Base-by-base conservation (phyloP, 2,113 vertebrate species). In the Bubalus kerabau region DNA sequence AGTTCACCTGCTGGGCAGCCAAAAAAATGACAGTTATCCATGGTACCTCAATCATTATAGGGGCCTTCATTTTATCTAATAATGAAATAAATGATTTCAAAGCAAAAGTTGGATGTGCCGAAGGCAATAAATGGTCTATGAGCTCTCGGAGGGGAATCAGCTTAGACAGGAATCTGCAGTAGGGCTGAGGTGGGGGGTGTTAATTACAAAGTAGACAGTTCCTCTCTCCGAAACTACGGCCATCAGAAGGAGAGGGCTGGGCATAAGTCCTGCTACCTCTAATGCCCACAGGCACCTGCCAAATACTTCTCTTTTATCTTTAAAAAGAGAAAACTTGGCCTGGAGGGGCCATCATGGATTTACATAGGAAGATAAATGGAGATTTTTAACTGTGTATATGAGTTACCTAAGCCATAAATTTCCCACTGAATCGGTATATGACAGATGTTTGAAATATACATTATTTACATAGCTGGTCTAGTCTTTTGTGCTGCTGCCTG, bases 381-480 rank as follows among this genome's bases (percentile, higher is more conserved):
- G 59, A 54, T n/a, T 64, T 82, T 98, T 87, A 89, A 93, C 94
- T 86, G 91, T 92, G 90, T 86, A 10, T 64, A 87, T 71, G 87
- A 88, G 85, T 94, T 87, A 97, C 16, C 95, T 50, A 80, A 98
- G 94, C 86, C 80, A 59, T 60, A 78, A 86, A 98, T 98, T 97
- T 95, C 94, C 50, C 87, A 32, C 74, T 91, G 87, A 86, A 95
- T 48, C 96, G 50, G 87, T 82, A 43, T 76, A 78, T 12, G 52
- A 92, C 93, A 98, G 92, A 94, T 43, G 94, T 97, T 82, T 98
- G 90, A 98, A 97, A 97, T 48, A 95, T 59, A 87, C 48, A 91
- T 92, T 50, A 97, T 67, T 97, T 91, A 98, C 64, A 87, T 1
- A 95, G 95, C 71, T 96, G 87, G 59, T 81, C 94, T 52, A 50